Percentiles rank a stretch among this genome's conserved stretches.
Conservation (phyloP, 2,888 invertebrate genomes). For the Creontiades dilutus region DNA sequence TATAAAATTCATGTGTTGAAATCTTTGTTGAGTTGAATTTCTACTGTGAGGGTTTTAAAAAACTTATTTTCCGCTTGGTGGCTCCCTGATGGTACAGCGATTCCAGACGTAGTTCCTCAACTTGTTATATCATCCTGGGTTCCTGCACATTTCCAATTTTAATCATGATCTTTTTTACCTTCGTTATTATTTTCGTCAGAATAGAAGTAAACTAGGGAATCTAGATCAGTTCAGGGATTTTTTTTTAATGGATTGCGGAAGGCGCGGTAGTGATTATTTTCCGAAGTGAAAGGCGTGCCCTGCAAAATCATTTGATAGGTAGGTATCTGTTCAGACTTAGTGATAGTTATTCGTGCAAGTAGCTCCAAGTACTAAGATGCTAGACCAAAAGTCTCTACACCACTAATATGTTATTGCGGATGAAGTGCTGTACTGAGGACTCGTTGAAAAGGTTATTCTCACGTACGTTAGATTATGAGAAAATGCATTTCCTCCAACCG, state of each 20-base stretch:
- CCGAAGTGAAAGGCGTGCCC: not conserved
- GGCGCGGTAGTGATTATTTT: not conserved
- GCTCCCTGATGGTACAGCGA: not conserved
- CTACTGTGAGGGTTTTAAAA: not conserved
- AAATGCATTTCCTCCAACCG: too few species aligned
- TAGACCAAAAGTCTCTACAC: too few species aligned
- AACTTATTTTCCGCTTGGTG: conserved; percentile 19
- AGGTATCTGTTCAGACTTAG: too few species aligned
- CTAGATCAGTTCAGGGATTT: not conserved
- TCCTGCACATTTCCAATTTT: not conserved
- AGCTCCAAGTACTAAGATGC: too few species aligned
- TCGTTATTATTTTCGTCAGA: not conserved
- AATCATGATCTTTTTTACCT: not conserved
- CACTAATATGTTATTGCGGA: too few species aligned
- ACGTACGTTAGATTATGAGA: too few species aligned
- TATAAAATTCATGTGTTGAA: not conserved
- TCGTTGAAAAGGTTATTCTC: too few species aligned
- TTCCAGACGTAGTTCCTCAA: not conserved
- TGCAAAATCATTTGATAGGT: too few species aligned
- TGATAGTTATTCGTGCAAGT: too few species aligned
- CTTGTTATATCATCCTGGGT: not conserved
- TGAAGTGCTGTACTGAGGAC: too few species aligned
- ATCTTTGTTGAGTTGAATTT: not conserved
- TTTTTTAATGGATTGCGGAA: not conserved
- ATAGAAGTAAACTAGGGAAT: not conserved